A percentile compares a stretch with the other conserved stretches of the same genome.
phyloP scores from a whole-genome alignment of 2,888 invertebrate species.

The Papilio elwesi region DNA sequence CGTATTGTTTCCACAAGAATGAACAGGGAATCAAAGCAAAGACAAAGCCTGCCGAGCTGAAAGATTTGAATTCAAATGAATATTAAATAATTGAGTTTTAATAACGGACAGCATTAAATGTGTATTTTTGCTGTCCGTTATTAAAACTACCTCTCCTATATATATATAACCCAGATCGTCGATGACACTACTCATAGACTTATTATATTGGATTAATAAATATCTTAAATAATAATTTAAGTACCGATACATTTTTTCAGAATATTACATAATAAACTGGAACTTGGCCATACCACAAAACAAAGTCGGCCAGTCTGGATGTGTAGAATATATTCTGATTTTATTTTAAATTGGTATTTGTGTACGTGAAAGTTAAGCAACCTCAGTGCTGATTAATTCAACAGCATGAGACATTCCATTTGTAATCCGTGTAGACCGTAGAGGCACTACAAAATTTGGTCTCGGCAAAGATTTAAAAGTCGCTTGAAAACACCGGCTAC shows the following conservation, averaged over 20 bases:
- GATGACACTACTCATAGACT: no score
- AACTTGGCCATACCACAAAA: background rate
- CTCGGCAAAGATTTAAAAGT: conserved; percentile 4
- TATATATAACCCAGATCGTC: no score
- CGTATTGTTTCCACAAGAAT: background rate
- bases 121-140: no score
- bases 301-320: no score
- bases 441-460: conserved; percentile 9
- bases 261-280: no score
- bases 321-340: background rate
- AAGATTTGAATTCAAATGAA: background rate
- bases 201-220: no score
- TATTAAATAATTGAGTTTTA: no score
- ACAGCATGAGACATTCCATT: conserved; percentile 14
- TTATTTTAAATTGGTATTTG: background rate
- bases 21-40: background rate
- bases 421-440: no score
- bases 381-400: conserved; percentile 19
- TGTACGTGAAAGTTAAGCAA: conserved; percentile 14
- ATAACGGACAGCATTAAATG: no score
- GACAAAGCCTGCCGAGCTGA: background rate
- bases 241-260: no score
- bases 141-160: no score
- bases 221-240: no score
- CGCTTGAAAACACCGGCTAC: conserved; percentile 1